phyloP scores from a whole-genome alignment of 2,888 invertebrate species.

The Macaria notata region DNA sequence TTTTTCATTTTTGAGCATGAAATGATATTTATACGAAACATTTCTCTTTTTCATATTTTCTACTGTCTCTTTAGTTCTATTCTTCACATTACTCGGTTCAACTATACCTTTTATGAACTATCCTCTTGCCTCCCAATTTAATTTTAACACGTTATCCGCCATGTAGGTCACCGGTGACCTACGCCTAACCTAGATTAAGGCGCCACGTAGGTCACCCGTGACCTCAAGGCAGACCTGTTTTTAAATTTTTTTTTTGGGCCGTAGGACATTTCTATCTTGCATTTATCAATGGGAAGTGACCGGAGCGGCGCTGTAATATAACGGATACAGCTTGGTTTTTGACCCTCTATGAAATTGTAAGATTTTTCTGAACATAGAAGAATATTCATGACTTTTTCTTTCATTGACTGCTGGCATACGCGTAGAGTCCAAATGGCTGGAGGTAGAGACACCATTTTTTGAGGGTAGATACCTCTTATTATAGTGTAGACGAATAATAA shows the following conservation, averaged over 20 bases:
- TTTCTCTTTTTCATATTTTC: too few relatives aligned
- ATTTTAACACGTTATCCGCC: slow-evolving; percentile 7
- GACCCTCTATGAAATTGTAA: slow-evolving; percentile 3
- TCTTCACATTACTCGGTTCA: too few relatives aligned
- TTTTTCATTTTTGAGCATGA: too few relatives aligned
- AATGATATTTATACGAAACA: too few relatives aligned
- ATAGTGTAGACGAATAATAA: slow-evolving; percentile 8
- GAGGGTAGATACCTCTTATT: slow-evolving; percentile 8
- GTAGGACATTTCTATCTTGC: slow-evolving; percentile 12
- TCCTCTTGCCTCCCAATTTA: too few relatives aligned
- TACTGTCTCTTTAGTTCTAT: too few relatives aligned
- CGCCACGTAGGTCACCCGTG: slow-evolving; percentile 26
- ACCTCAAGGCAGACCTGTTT: slow-evolving; percentile 23
- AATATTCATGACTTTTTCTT: slow-evolving; percentile 6
- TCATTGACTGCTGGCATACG: slow-evolving; percentile 3
- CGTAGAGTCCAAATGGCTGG: slow-evolving; percentile 8
- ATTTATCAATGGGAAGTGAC: slow-evolving; percentile 15
- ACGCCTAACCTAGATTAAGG: slow-evolving; percentile 16
- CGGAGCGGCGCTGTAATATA: slow-evolving; percentile 18
- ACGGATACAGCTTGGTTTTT: slow-evolving; percentile 3
- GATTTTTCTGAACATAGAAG: slow-evolving; percentile 3
- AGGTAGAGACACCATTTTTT: slow-evolving; percentile 7
- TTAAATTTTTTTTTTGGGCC: slow-evolving; percentile 15
- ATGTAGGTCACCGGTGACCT: slow-evolving; percentile 18
- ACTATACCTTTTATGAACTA: too few relatives aligned